phyloP scores from a whole-genome alignment of 2,888 invertebrate genomes.

The Eupithecia pulchellata region DNA sequence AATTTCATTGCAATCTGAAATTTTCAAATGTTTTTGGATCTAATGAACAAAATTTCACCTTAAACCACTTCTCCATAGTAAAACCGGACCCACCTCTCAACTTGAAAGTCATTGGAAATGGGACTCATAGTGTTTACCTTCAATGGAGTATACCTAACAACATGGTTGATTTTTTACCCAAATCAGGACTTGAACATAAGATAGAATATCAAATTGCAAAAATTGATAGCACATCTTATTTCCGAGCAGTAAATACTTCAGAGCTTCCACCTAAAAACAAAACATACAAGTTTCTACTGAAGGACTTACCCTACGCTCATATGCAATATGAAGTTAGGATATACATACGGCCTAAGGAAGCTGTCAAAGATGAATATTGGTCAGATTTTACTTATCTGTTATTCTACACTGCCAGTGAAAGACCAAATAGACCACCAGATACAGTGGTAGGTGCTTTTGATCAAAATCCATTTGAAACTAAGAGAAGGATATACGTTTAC shows the following conservation, averaged over 20 bases:
- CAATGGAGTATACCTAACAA: constrained; percentile 72
- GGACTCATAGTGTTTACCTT: constrained; percentile 69
- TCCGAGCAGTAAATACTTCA: constrained; percentile 73
- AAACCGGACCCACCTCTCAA: constrained; percentile 69
- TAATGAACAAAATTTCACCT: constrained; percentile 75
- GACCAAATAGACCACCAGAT: constrained; percentile 88
- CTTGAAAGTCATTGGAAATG: constrained; percentile 59
- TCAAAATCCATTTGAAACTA: constrained; percentile 79
- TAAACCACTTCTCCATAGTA: constrained; percentile 85
- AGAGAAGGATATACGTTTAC: constrained; percentile 89
- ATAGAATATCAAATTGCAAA: constrained; percentile 81
- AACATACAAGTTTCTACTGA: constrained; percentile 76
- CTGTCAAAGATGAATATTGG: constrained; percentile 87
- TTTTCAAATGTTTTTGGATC: constrained; percentile 87
- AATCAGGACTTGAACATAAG: constrained; percentile 68
- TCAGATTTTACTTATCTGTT: constrained; percentile 87
- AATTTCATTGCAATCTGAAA: constrained; percentile 86
- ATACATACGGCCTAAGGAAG: constrained; percentile 85
- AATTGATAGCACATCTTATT: constrained; percentile 72
- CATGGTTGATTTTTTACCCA: constrained; percentile 65
- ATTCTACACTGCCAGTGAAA: constrained; percentile 86
- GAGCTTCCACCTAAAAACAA: constrained; percentile 65
- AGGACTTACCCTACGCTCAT: constrained; percentile 87
- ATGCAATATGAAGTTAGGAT: constrained; percentile 90
- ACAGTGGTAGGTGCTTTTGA: constrained; percentile 91